Evolutionary conservation across 2,888 invertebrate species (phyloP), one percentile per base, ranked within the genome.

Genomic region (Papilio protenor): DNA sequence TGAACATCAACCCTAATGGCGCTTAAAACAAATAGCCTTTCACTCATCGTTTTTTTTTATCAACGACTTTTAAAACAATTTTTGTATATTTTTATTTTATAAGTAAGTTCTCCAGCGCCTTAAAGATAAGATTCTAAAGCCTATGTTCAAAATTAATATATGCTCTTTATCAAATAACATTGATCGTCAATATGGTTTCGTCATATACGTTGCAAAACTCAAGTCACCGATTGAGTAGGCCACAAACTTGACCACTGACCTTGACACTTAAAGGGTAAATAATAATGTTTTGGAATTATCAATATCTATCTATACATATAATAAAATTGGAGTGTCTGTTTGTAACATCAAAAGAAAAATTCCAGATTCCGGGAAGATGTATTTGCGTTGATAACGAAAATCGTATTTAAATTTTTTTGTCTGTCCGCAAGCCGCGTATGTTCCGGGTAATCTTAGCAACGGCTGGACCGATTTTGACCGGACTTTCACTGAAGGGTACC

Each of bases 241-340:
- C 40, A 57, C 59, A 61, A 73, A 73, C 66, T 75, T 66, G 66
- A 75, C 64, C 64, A 49, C 18, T 18, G 40, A 75, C 64, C 61
- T 23, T 74, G 73, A 73, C 47, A 40, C 33, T 64, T 64, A 64
- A 33, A 64, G 64, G 64, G 64, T 64, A 64, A 64, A 64, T 64
- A 64, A 40, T 16, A 16, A 57, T 64, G 40, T 40, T 64, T 40
- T 40, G 1, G n/a, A 64, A 64, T 64, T 18, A 40, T 40, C 10
- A 33, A 64, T n/a, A 18, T 18, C 33, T 18, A 10, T 4, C 27
- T 33, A 14, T 61, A 55, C 18, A 10, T 27, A 27, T 27, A 27
- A 27, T 27, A 1, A 27, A 27, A 27, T 27, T 27, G 27, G 2
- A 27, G 27, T 27, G 27, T 27, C 27, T 27, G 27, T 27, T 27